These are phyloP conservation scores for Etheostoma spectabile DNA, from an alignment of 2,113 vertebrate genomes.

Conservation along the genomic window DNA sequence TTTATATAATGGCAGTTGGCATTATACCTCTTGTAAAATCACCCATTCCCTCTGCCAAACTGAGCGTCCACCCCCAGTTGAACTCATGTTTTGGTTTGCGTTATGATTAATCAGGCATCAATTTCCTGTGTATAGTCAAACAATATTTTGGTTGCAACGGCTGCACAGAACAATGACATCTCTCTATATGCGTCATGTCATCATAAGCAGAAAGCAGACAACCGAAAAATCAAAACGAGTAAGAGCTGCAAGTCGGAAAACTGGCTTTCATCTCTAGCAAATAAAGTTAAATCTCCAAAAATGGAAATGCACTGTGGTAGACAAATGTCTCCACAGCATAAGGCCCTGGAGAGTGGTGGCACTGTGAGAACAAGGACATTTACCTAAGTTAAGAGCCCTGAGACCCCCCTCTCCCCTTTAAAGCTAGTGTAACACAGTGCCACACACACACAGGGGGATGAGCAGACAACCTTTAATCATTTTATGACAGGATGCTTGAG, in stretches of 20 bases:
- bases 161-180: not conserved
- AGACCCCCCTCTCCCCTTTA: constrained; percentile 26
- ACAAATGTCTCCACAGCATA: constrained; percentile 29
- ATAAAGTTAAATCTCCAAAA: not conserved
- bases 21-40: not conserved
- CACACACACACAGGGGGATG: constrained; percentile 30
- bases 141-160: constrained; percentile 31
- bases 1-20: not conserved
- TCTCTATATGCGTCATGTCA: constrained; percentile 47
- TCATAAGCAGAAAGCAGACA: not conserved
- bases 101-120: constrained; percentile 49
- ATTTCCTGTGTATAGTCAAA: constrained; percentile 48
- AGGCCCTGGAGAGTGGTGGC: not conserved
- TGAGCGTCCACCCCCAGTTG: constrained; percentile 11
- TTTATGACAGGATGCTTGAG: constrained; percentile 85
- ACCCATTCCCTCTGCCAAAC: not conserved
- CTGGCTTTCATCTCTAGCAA: not conserved
- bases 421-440: constrained; percentile 27
- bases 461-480: constrained; percentile 77
- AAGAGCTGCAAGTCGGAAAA: not conserved
- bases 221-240: constrained; percentile 1
- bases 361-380: constrained; percentile 16
- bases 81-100: constrained; percentile 24
- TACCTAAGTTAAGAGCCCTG: constrained; percentile 55
- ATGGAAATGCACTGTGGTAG: not conserved